Base-by-base conservation (phyloP, 1,140 invertebrate species). In the Ceratina japonica region DNA sequence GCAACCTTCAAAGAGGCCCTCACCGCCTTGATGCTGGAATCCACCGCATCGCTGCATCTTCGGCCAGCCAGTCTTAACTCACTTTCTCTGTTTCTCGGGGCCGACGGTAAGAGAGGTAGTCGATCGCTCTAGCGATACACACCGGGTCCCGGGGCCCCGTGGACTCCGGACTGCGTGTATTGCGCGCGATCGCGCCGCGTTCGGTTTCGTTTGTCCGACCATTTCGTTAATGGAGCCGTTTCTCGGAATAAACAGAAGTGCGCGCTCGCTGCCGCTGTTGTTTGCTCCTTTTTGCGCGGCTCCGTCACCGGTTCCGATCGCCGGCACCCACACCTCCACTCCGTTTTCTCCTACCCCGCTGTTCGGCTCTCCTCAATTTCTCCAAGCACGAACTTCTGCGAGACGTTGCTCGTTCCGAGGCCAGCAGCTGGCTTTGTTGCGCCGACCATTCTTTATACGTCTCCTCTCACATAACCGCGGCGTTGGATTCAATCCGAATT, bases 161-260 rank as follows among this genome's bases (percentile, higher is more conserved):
- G 37, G 37, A 44, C 37, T 44, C 7, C 37, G 52, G 27, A 51
- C 59, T 22, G 70, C 72, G 78, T 61, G 79, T 37, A 76, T 56
- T 73, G 49, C 84, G 76, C 84, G 72, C 75, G 75, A 75, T 73
- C 81, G 75, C 69, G 56, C 66, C 51, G 58, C 77, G 62, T 63
- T 70, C 64, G 78, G 75, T 84, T 83, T 87, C 79, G 86, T 87
- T 87, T 86, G 80, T 87, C 74, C 82, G 70, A 56, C 71, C 80
- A 79, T 87, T 87, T 87, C 83, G 83, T 87, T 87, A 87, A 87
- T 87, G 86, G 86, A 87, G 78, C 86, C 83, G 86, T 87, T 87
- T 87, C 86, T 85, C 72, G 81, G 86, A 87, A 87, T 87, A 87
- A 83, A 72, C 75, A 78, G 68, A 86, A 86, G 79, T 63, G 71